Base-by-base conservation (phyloP, 2,113 vertebrate species). In the Triplophysa siluroides region DNA sequence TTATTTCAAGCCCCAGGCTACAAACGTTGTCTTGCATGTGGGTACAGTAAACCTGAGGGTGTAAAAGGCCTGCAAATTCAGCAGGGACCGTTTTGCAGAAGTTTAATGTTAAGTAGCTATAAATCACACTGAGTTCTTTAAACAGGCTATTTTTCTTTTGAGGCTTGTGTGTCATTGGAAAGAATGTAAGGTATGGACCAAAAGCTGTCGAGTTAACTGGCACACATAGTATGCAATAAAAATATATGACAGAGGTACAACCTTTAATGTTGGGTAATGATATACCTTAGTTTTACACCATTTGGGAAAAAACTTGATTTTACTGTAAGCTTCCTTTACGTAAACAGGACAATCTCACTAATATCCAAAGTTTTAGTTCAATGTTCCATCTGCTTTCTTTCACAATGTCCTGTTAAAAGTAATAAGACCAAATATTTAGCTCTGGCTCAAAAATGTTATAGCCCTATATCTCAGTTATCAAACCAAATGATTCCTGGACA, bases 391-490 rank as follows among this genome's bases (percentile, higher is more conserved):
- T 81, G 74, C 26, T 80, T 47, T 71, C 24, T 81, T 74, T 86
- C 76, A 83, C 29, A 76, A 21, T 18, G 19, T 67, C 73, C 52
- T 71, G 47, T 73, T 78, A 81, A 79, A 83, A 47, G 72, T 60
- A 38, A 19, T n/a, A 60, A 79, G 65, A 21, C 78, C 79, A 86
- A 86, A 86, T 82, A 82, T 86, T 82, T 82, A 80, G 74, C 60
- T 78, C 56, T 78, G 68, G 58, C 75, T 81, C 66, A 63, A 79
- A 78, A 70, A 56, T 24, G 74, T 64, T 71, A 76, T 73, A 82
- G 29, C 50, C 23, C 47, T 58, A 67, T 56, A 82, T 72, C 78
- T 76, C 43, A 29, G 29, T 60, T 64, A 81, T 76, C 78, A 86
- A 84, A 64, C 43, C 50, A 76, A 63, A 71, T 1, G 13, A 75